Base-by-base conservation (phyloP, 2,888 invertebrate genomes). In the Anticlea derivata region DNA sequence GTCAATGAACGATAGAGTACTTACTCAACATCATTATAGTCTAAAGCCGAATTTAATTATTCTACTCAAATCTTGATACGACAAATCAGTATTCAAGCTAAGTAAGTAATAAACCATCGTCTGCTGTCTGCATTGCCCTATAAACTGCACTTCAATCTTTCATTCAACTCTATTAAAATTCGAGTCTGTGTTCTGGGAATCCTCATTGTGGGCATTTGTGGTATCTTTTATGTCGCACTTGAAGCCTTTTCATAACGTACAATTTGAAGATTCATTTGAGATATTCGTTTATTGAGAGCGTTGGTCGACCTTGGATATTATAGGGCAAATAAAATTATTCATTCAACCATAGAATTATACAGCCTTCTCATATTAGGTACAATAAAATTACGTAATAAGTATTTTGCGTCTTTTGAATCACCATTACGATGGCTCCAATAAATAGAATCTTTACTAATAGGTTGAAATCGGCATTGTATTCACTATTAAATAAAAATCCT, bases 51-150 rank as follows among this genome's bases (percentile, higher is more conserved):
- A 52, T 40, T 56, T 61, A 58, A 59, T 58, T 55, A 57, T 61
- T 55, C 50, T 33, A 54, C 45, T 40, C 54, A 39, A 62, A 56
- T 55, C 58, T 58, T 58, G 46, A 55, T 55, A 52, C 48, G 31
- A 49, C 56, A 44, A 60, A 63, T 63, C 53, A 58, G 61, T 60
- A 61, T 60, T 63, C 61, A 55, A 55, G 58, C 53, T 56, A 60
- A 58, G 58, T 40, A 22, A 39, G 52, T 40, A 46, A 50, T 63
- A 60, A 61, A 55, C 57, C 39, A 52, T 20, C 57, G 58, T 58
- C 58, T 63, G 52, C 52, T 61, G 51, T 55, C 52, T 55, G 48
- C 44, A 58, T 44, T 53, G 33, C 58, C 56, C 56, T 38, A 57
- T 59, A 54, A 58, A 57, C 29, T 58, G 49, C 50, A 51, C 39